Percentiles rank a stretch among this genome's conserved stretches.
Conservation (phyloP, 2,888 invertebrate species). For the Hypselothyrea guttata region DNA sequence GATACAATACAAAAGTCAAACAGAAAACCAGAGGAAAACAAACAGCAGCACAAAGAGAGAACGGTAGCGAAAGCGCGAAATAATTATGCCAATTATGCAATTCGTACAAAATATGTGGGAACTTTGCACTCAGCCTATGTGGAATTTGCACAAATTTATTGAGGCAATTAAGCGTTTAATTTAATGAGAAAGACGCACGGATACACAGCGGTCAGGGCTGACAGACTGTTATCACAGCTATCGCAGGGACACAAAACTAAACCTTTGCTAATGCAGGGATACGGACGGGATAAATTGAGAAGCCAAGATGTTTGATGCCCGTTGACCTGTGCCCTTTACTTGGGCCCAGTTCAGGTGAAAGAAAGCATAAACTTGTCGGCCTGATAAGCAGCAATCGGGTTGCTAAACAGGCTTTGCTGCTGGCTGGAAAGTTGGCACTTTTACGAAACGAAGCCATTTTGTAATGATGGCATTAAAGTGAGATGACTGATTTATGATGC, state of each 20-base stretch:
- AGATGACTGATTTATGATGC: conserved; percentile 56
- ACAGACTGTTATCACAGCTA: conserved; percentile 18
- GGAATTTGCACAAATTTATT: conserved; percentile 70
- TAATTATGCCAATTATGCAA: conserved; percentile 72
- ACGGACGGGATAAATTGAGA: not conserved
- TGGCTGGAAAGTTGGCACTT: not conserved
- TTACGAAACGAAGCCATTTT: conserved; percentile 28
- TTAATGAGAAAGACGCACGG: conserved; percentile 46
- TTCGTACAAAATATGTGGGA: conserved; percentile 60
- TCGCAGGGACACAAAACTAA: conserved; percentile 13
- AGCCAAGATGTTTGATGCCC: not conserved
- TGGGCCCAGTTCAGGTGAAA: no score
- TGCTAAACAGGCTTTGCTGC: conserved; percentile 10
- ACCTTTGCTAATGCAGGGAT: not conserved
- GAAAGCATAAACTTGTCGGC: conserved; percentile 20
- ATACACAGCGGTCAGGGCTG: not conserved
- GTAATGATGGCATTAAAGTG: conserved; percentile 19
- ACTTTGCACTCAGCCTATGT: conserved; percentile 44
- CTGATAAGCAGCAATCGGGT: conserved; percentile 24
- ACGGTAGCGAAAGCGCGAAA: no score
- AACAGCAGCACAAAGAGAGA: conserved; percentile 17
- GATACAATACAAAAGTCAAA: conserved; percentile 43
- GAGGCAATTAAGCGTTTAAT: conserved; percentile 71
- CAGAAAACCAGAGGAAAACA: conserved; percentile 5
- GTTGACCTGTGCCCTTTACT: conserved; percentile 22